Evolutionary conservation across 1,140 invertebrate species (phyloP).

Genomic region (Hypsibius dujardini): DNA sequence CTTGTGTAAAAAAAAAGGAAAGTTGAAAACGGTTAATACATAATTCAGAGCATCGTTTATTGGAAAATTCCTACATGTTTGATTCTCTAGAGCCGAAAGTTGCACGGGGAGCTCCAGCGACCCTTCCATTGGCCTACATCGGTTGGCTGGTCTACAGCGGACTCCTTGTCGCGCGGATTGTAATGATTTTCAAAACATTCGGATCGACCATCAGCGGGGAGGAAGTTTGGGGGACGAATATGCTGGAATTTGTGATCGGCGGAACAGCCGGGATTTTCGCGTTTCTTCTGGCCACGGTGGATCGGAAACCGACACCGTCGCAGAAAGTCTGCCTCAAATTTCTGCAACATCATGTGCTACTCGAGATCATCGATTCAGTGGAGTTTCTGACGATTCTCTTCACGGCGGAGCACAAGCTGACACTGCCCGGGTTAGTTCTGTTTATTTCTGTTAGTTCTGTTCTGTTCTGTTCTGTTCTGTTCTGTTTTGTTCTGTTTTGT

Average conservation of each 20-base stretch:
- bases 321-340: conserved; percentile 1
- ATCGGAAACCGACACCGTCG: conserved; percentile 4
- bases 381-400: conserved; percentile 6
- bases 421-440: neutral
- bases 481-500: too few species aligned
- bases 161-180: neutral
- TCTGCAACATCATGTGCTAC: neutral
- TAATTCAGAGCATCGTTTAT: too few species aligned
- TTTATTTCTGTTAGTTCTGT: too few species aligned
- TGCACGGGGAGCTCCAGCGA: too few species aligned
- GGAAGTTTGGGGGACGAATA: neutral
- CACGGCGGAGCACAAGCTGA: neutral
- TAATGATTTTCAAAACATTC: neutral
- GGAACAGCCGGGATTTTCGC: neutral
- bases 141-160: conserved; percentile 3
- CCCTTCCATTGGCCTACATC: neutral
- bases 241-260: neutral
- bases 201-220: neutral
- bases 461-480: too few species aligned
- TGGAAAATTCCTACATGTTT: too few species aligned
- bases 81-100: too few species aligned
- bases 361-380: neutral
- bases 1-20: too few species aligned
- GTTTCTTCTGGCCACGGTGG: neutral
- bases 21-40: too few species aligned